Conservation (phyloP, 2,888 invertebrate genomes). For the Nemapogon koenigi region DNA sequence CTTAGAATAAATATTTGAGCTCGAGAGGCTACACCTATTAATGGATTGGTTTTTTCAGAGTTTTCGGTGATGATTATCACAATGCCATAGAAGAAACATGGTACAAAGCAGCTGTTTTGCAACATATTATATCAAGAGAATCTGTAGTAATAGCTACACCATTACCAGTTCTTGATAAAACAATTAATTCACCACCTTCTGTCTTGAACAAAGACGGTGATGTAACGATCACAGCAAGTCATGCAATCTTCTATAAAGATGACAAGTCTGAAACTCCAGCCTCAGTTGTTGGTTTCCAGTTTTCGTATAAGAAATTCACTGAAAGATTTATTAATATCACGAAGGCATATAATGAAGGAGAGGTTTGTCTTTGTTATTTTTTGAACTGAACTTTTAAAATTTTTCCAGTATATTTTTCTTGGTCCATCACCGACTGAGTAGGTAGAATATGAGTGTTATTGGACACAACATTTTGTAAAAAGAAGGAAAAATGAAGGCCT, state of each 20-base stretch:
- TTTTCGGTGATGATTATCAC: constrained; percentile 78
- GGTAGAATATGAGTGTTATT: no score
- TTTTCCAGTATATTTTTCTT: not conserved
- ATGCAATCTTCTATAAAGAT: constrained; percentile 83
- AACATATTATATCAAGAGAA: constrained; percentile 77
- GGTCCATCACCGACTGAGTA: no score
- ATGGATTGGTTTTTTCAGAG: constrained; percentile 48
- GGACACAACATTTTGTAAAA: no score
- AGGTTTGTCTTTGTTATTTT: not conserved
- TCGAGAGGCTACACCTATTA: no score
- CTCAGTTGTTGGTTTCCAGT: constrained; percentile 88
- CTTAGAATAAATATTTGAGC: no score
- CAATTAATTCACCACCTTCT: constrained; percentile 31
- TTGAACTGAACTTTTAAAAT: no score
- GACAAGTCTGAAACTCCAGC: constrained; percentile 80
- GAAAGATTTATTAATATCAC: constrained; percentile 73
- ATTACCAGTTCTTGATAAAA: constrained; percentile 54
- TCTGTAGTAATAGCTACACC: constrained; percentile 82
- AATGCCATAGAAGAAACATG: constrained; percentile 88
- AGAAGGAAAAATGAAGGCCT: no score
- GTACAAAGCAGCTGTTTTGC: constrained; percentile 90
- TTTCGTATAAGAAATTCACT: constrained; percentile 73
- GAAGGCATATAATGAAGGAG: constrained; percentile 11
- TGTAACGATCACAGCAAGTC: constrained; percentile 78
- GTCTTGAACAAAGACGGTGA: constrained; percentile 53